Evolutionary conservation across 1,140 invertebrate genomes (phyloP).

Genomic region (Coelopa frigida): DNA sequence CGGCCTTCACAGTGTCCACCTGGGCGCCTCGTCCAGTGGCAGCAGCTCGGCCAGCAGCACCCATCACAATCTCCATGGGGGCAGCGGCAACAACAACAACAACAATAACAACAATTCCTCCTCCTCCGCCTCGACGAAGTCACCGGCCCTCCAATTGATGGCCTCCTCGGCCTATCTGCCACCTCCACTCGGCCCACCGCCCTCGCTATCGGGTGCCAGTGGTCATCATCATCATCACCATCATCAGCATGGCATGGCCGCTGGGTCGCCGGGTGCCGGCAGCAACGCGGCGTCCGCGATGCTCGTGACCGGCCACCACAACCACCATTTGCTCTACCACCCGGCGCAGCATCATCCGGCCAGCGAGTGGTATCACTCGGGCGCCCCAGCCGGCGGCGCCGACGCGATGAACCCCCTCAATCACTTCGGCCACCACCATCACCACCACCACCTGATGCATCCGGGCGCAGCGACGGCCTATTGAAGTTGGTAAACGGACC

Average conservation of each 20-base stretch:
- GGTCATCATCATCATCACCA: conserved; percentile 29
- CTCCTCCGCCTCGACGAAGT: conserved; percentile 10
- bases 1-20: conserved; percentile 34
- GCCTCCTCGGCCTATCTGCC: conserved; percentile 32
- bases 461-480: conserved; percentile 50
- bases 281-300: conserved; percentile 27
- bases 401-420: conserved; percentile 56
- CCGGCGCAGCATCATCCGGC: conserved; percentile 42
- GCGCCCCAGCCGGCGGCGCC: conserved; percentile 51
- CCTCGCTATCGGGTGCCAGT: conserved; percentile 15
- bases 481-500: conserved; percentile 40
- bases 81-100: conserved; percentile 3
- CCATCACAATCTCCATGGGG: conserved; percentile 25
- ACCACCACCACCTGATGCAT: conserved; percentile 48
- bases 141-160: conserved; percentile 30
- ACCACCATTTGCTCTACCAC: conserved; percentile 42
- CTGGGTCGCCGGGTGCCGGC: conserved; percentile 15
- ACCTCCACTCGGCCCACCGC: conserved; percentile 37
- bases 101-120: conserved; percentile 6
- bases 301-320: conserved; percentile 32
- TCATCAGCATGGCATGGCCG: conserved; percentile 26
- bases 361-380: conserved; percentile 41
- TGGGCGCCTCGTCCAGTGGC: conserved; percentile 42
- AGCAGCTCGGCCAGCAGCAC: conserved; percentile 39
- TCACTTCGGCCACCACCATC: conserved; percentile 49